Conservation (phyloP, 2,888 invertebrate species). For the Lithophane ornitopus region DNA sequence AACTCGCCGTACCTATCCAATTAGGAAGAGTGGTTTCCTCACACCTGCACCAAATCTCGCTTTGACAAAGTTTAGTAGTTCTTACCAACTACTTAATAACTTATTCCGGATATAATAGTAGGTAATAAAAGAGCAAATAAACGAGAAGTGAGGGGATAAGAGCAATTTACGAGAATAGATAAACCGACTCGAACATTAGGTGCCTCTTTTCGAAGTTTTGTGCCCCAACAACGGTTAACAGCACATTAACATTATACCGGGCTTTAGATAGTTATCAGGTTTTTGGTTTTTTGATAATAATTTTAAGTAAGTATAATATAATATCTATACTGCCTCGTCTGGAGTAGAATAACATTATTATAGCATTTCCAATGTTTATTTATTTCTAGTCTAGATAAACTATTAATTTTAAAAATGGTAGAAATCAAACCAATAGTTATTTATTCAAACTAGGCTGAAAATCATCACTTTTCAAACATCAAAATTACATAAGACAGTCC, state of each 20-base stretch:
- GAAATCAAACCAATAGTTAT: not conserved
- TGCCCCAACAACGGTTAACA: slow-evolving; percentile 52
- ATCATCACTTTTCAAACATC: not conserved
- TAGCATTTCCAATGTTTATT: not conserved
- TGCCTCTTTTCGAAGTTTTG: slow-evolving; percentile 47
- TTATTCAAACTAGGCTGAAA: not conserved
- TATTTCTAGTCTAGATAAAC: not conserved
- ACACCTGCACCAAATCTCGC: slow-evolving; percentile 24
- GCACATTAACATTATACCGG: slow-evolving; percentile 46
- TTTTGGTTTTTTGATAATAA: slow-evolving; percentile 12
- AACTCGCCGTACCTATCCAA: slow-evolving; percentile 41
- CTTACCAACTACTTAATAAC: slow-evolving; percentile 41
- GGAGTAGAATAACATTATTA: not conserved
- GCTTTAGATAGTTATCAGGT: slow-evolving; percentile 40
- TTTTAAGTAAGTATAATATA: slow-evolving; percentile 30
- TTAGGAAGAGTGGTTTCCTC: slow-evolving; percentile 48
- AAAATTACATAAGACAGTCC: not conserved
- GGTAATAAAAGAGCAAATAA: slow-evolving; percentile 50
- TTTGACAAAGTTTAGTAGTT: slow-evolving; percentile 22
- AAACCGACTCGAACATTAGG: slow-evolving; percentile 49
- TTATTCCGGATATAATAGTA: slow-evolving; percentile 44
- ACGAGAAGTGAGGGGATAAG: slow-evolving; percentile 33
- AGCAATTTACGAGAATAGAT: slow-evolving; percentile 59
- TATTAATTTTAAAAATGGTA: not conserved
- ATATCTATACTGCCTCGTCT: not conserved